Conservation (phyloP, 92 coral and sea anemone genomes). For the Palythoa grandiflora region DNA sequence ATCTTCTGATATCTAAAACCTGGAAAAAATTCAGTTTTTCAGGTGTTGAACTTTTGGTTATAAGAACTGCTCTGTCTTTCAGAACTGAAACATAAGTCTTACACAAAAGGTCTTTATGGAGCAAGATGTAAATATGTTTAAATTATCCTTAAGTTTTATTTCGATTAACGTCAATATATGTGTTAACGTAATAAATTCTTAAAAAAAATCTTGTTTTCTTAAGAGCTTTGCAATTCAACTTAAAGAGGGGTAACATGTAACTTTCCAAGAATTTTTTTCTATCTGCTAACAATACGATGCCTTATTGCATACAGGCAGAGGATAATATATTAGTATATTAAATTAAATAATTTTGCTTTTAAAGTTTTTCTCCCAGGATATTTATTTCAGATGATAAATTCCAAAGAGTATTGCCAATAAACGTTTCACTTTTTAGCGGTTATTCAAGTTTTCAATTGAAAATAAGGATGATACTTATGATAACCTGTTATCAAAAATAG, state of each 20-base stretch:
- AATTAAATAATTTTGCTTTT: background rate
- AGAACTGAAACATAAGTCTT: background rate
- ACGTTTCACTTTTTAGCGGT: no score
- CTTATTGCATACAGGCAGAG: background rate
- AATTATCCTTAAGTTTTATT: background rate
- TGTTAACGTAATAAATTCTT: background rate
- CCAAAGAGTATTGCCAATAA: background rate
- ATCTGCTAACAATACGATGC: background rate
- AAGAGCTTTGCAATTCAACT: background rate
- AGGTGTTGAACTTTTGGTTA: background rate
- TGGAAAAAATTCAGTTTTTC: background rate
- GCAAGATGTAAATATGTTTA: constrained; percentile 11
- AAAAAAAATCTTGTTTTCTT: background rate
- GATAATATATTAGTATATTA: background rate
- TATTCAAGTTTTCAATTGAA: background rate
- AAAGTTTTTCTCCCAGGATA: background rate
- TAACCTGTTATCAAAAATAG: background rate
- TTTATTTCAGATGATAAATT: background rate
- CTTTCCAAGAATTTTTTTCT: background rate
- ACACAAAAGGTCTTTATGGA: constrained; percentile 8
- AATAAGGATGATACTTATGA: background rate
- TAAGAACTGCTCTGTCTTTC: background rate
- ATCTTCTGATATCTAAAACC: background rate
- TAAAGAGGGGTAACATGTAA: background rate
- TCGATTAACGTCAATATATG: background rate